Conservation (phyloP, 2,888 invertebrate genomes). For the Rambutsinella grinnellia region DNA sequence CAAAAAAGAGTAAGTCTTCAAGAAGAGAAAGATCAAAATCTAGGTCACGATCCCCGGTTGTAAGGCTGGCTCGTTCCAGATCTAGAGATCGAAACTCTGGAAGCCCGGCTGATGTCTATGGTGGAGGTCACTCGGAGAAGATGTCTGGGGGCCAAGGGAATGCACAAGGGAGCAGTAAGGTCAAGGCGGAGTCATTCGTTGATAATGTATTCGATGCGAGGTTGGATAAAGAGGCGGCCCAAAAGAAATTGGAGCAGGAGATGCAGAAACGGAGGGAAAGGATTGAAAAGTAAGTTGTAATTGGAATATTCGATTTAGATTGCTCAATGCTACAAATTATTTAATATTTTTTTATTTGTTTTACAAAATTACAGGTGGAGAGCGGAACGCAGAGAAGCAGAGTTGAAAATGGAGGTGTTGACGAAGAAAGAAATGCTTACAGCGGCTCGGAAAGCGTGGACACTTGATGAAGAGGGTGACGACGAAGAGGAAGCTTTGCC, state of each 20-base stretch:
- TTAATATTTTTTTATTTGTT: too few relatives aligned
- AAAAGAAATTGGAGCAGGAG: slow-evolving; percentile 89
- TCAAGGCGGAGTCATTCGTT: slow-evolving; percentile 21
- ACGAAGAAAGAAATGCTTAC: slow-evolving; percentile 68
- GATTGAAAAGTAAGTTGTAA: slow-evolving; percentile 78
- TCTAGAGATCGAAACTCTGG: slow-evolving; percentile 1
- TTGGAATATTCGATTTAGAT: not conserved
- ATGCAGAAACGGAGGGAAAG: slow-evolving; percentile 96
- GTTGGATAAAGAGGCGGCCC: slow-evolving; percentile 81
- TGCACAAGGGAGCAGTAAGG: slow-evolving; percentile 13
- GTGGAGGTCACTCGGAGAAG: slow-evolving; percentile 70
- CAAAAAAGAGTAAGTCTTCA: slow-evolving; percentile 47
- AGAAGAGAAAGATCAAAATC: slow-evolving; percentile 49
- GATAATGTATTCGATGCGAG: slow-evolving; percentile 44
- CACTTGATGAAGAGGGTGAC: slow-evolving; percentile 94
- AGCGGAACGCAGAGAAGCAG: slow-evolving; percentile 59
- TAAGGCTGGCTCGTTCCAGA: slow-evolving; percentile 7
- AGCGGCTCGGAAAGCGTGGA: slow-evolving; percentile 87
- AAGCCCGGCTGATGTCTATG: not conserved
- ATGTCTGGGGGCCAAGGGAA: slow-evolving; percentile 60
- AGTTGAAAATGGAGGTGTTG: slow-evolving; percentile 59
- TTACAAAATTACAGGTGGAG: slow-evolving; percentile 58
- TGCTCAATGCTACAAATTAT: too few relatives aligned
- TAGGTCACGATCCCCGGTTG: slow-evolving; percentile 48
- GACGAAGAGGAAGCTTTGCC: slow-evolving; percentile 77